Percentiles rank a stretch among this genome's conserved stretches.
phyloP scores from a whole-genome alignment of 1,140 invertebrate genomes.

The Drosophila albomicans region DNA sequence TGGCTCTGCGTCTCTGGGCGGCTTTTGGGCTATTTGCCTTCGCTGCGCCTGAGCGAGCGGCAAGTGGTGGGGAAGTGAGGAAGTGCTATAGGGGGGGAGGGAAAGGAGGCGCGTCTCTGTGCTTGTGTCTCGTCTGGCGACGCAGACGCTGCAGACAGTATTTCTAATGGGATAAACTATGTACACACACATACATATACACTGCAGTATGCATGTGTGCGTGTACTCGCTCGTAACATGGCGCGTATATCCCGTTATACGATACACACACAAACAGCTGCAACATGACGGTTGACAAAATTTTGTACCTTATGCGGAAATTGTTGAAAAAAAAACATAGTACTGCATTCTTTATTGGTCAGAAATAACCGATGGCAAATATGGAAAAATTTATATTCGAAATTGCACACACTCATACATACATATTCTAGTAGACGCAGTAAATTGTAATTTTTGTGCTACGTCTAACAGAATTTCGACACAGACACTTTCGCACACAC shows the following conservation, averaged over 20 bases:
- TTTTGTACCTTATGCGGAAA: constrained; percentile 8
- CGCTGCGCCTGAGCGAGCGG: constrained; percentile 22
- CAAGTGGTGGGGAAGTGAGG: constrained; percentile 15
- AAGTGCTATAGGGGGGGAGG: background rate
- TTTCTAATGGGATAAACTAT: constrained; percentile 76
- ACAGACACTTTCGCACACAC: constrained; percentile 27
- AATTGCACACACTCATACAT: constrained; percentile 7
- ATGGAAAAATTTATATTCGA: constrained; percentile 13
- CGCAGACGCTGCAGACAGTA: constrained; percentile 65
- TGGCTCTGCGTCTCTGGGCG: constrained; percentile 47
- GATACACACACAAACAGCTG: constrained; percentile 22
- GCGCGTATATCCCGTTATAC: constrained; percentile 29
- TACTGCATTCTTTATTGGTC: constrained; percentile 55
- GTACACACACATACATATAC: constrained; percentile 10
- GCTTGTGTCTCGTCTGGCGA: constrained; percentile 54
- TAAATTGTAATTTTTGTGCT: constrained; percentile 35
- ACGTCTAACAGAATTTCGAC: constrained; percentile 43
- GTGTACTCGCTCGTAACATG: constrained; percentile 30
- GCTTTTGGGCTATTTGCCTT: constrained; percentile 59
- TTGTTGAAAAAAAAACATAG: constrained; percentile 13
- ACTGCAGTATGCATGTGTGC: constrained; percentile 8
- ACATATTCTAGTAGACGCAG: background rate
- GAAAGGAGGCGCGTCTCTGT: constrained; percentile 16
- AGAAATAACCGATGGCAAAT: constrained; percentile 43
- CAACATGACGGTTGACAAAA: constrained; percentile 3